phyloP scores from a whole-genome alignment of 2,888 invertebrate genomes.

The Drosophila neonasuta region DNA sequence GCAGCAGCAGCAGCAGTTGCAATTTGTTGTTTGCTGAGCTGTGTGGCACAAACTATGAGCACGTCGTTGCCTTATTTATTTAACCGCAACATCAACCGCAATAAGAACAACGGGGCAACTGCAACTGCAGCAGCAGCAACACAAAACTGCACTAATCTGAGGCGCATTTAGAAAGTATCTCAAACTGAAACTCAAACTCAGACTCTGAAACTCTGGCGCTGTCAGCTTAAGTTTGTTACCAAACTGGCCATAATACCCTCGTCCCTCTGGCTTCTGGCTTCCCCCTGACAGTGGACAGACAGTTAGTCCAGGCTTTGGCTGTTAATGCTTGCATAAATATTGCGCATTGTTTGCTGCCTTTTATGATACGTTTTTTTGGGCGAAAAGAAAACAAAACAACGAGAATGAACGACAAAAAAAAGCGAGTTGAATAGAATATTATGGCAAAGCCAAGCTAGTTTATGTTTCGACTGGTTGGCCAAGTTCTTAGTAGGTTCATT shows the following conservation, averaged over 20 bases:
- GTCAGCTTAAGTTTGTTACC: constrained; percentile 70
- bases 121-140: constrained; percentile 36
- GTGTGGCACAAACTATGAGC: constrained; percentile 55
- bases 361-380: constrained; percentile 29
- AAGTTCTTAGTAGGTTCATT: constrained; percentile 71
- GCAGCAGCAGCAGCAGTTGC: constrained; percentile 25
- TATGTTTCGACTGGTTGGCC: constrained; percentile 48
- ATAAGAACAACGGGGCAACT: constrained; percentile 61
- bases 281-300: constrained; percentile 9
- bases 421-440: constrained; percentile 43
- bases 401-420: not conserved
- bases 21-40: constrained; percentile 61
- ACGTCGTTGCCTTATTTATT: constrained; percentile 70
- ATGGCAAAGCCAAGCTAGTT: constrained; percentile 48
- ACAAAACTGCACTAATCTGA: constrained; percentile 62
- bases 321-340: constrained; percentile 74
- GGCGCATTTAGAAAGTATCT: constrained; percentile 71
- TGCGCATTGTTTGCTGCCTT: constrained; percentile 60
- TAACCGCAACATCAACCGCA: constrained; percentile 75
- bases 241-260: constrained; percentile 19
- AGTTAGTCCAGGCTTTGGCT: constrained; percentile 45
- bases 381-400: constrained; percentile 5
- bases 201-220: constrained; percentile 45
- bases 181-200: constrained; percentile 38
- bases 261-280: not conserved